Conservation (phyloP, 2,113 vertebrate genomes). For the Hirundichthys speculiger region DNA sequence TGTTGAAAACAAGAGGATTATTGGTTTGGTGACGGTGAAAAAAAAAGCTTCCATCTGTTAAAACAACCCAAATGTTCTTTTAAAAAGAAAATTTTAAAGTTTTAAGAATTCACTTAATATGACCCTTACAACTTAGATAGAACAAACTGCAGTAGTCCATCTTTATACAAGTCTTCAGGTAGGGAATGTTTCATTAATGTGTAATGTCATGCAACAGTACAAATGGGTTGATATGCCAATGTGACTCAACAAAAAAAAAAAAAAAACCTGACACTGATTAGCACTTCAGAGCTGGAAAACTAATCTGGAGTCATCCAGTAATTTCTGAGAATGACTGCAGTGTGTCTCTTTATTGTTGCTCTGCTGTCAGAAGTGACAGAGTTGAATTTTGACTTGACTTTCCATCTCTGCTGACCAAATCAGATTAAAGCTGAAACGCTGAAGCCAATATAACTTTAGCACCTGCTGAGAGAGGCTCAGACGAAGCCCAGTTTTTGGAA, state of each 20-base stretch:
- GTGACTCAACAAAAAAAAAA: slow-evolving; percentile 33
- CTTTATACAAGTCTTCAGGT: background rate
- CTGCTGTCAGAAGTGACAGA: slow-evolving; percentile 31
- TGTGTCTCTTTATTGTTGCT: slow-evolving; percentile 39
- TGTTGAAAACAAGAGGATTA: too few species aligned
- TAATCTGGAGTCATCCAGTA: slow-evolving; percentile 13
- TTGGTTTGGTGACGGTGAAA: too few species aligned
- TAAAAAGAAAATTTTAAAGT: too few species aligned
- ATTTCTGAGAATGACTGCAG: slow-evolving; percentile 21
- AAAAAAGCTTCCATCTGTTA: too few species aligned
- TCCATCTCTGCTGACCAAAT: slow-evolving; percentile 23
- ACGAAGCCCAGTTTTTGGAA: slow-evolving; percentile 21
- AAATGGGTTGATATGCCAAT: slow-evolving; percentile 49
- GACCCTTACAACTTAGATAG: background rate
- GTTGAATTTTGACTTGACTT: slow-evolving; percentile 23
- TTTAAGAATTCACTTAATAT: too few species aligned
- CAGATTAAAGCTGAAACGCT: slow-evolving; percentile 23
- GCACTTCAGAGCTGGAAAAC: slow-evolving; percentile 17
- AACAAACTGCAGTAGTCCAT: background rate
- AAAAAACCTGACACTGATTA: slow-evolving; percentile 30
- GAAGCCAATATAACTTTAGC: slow-evolving; percentile 37
- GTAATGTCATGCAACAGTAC: slow-evolving; percentile 14
- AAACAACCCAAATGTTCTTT: too few species aligned
- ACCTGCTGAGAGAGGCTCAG: slow-evolving; percentile 40
- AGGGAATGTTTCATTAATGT: background rate